A percentile compares a stretch with the other conserved stretches of the same genome.
These are phyloP conservation scores for Meloidogyne exigua DNA, from an alignment of 1,140 invertebrate species.

Conservation along the genomic window DNA sequence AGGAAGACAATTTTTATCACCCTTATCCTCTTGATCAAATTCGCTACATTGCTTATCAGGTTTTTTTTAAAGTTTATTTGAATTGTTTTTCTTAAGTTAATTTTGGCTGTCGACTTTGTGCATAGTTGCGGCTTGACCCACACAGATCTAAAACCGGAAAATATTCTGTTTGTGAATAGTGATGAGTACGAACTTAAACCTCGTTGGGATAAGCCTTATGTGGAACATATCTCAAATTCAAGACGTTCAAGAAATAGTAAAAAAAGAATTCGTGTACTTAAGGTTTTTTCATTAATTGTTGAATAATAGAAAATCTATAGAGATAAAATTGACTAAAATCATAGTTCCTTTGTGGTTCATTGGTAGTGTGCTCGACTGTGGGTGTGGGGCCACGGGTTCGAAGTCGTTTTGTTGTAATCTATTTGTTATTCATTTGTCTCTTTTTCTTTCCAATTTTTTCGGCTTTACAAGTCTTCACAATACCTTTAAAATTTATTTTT, in stretches of 20 bases:
- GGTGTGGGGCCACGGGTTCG: too few relatives aligned
- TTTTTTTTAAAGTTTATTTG: conserved; percentile 70
- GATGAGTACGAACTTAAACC: conserved; percentile 69
- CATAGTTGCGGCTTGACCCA: conserved; percentile 70
- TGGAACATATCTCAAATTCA: conserved; percentile 73
- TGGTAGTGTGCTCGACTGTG: too few relatives aligned
- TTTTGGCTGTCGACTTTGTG: conserved; percentile 80
- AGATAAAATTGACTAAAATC: too few relatives aligned
- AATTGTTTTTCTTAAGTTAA: background rate
- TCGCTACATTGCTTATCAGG: conserved; percentile 91
- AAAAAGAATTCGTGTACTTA: background rate
- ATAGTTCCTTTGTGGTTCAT: too few relatives aligned
- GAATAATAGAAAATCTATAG: too few relatives aligned
- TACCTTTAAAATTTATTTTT: background rate
- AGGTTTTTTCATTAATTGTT: background rate
- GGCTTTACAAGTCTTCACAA: background rate
- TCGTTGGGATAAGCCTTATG: background rate
- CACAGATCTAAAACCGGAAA: conserved; percentile 93
- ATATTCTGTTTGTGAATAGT: conserved; percentile 76
- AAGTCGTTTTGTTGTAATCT: too few relatives aligned
- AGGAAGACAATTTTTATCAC: conserved; percentile 96
- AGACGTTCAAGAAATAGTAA: conserved; percentile 64
- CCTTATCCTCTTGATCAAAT: conserved; percentile 95
- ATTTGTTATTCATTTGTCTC: too few relatives aligned
- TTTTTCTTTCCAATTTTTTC: too few relatives aligned